Evolutionary conservation across 2,797 vertebrate genomes (phyloP), one percentile per base, ranked within the genome.

Genomic region (Oreochromis mossambicus): DNA sequence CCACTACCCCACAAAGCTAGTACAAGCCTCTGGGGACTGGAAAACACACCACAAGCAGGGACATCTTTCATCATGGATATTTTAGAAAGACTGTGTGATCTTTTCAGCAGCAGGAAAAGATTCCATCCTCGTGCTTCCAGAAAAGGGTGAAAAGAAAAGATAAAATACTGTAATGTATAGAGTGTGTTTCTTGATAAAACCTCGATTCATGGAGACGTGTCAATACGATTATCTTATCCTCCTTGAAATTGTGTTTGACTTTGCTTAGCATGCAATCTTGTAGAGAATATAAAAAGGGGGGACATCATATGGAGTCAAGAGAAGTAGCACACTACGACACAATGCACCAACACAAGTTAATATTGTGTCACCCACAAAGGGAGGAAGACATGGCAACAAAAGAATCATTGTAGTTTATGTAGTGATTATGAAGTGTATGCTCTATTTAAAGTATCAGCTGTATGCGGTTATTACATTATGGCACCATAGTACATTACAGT

Each of bases 21-120:
- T 66, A 75, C 32, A 81, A 63, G 36, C 75, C 63, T 86, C 76
- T 76, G 9, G 43, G 76, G 75, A 86, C 24, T 9, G 29, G 24
- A 86, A 86, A 36, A n/a, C 51, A 85, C 54, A 83, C 76, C 56
- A 63, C 52, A 78, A 81, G 76, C 78, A n/a, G 70, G 86, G 86
- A 86, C 21, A 58, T 79, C 68, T 87, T 87, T 79, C 78, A 83
- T 80, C 32, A 5, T 54, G 63, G 68, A 80, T 21, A 36, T 80
- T 86, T 86, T 50, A 78, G 5, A 24, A 85, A 83, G 81, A 73
- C n/a, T 63, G n/a, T 36, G 41, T 14, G 56, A 84, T 43, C 51
- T 54, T 29, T 11, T 13, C 4, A 41, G 21, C 32, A 76, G 76
- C 12, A 76, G 87, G 41, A 86, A 80, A 26, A 75, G 7, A n/a